Percentiles rank a stretch among this genome's conserved stretches.
Evolutionary conservation across 2,888 invertebrate species (phyloP).

Genomic region (Apotomis betuletana): DNA sequence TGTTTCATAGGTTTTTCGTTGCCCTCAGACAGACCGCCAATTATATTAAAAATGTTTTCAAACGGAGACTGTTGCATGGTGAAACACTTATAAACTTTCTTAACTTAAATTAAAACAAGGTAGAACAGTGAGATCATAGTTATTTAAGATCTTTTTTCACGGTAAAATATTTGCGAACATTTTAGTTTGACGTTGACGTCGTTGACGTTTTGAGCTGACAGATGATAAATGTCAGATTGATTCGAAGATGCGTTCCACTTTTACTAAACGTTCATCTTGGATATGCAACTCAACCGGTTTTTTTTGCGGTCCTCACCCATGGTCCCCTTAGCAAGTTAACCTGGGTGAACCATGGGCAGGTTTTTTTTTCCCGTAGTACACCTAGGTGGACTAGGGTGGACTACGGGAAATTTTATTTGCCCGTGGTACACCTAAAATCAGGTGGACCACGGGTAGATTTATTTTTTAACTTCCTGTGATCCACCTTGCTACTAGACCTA

Average conservation of each 20-base stretch:
- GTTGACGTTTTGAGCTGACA: conserved; percentile 9
- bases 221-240: not conserved
- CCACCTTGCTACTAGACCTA: too few species aligned
- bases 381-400: too few species aligned
- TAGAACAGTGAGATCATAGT: conserved; percentile 62
- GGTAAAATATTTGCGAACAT: conserved; percentile 19
- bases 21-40: conserved; percentile 87
- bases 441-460: too few species aligned
- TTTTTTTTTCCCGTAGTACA: too few species aligned
- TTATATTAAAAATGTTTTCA: conserved; percentile 87
- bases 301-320: too few species aligned
- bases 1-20: conserved; percentile 95
- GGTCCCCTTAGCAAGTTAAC: too few species aligned
- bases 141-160: conserved; percentile 49
- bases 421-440: too few species aligned
- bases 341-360: too few species aligned
- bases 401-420: too few species aligned
- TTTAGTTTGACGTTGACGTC: conserved; percentile 21
- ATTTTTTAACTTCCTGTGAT: too few species aligned
- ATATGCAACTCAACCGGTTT: too few species aligned
- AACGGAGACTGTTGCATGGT: conserved; percentile 83
- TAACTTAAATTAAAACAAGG: conserved; percentile 38
- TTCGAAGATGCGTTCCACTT: conserved; percentile 4
- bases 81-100: conserved; percentile 42
- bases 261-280: not conserved